These are phyloP conservation scores for Hippopotamyrus pictus DNA, from an alignment of 2,797 vertebrate species.

Conservation along the genomic window DNA sequence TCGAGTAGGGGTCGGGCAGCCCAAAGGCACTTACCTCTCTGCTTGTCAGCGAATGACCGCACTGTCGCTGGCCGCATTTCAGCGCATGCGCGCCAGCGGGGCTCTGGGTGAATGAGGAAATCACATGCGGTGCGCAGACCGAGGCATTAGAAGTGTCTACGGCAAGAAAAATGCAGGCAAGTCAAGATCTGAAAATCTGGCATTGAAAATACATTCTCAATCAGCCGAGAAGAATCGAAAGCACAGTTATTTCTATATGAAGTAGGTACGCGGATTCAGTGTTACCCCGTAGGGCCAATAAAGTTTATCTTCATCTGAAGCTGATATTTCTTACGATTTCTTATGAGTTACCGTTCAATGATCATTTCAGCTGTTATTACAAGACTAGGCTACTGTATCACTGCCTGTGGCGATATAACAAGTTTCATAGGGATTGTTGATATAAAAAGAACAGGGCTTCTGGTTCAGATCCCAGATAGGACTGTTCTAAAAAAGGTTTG, in stretches of 20 bases:
- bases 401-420: neutral
- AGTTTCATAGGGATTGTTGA: neutral
- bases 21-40: neutral
- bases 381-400: neutral
- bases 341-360: neutral
- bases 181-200: neutral
- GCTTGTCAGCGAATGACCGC: slow-evolving; percentile 12
- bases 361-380: neutral
- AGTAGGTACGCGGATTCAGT: neutral
- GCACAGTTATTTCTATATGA: neutral
- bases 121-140: neutral
- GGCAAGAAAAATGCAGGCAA: neutral
- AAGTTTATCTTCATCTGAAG: neutral
- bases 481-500: neutral
- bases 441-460: neutral
- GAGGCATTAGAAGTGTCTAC: neutral
- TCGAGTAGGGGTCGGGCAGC: neutral
- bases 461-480: neutral
- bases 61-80: slow-evolving; percentile 15
- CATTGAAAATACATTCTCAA: neutral
- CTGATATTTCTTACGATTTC: neutral
- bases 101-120: neutral
- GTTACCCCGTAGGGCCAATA: neutral
- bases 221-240: neutral
- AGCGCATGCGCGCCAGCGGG: slow-evolving; percentile 17